Evolutionary conservation across 2,888 invertebrate genomes (phyloP).

Genomic region (Prosopocoilus inquinatus): DNA sequence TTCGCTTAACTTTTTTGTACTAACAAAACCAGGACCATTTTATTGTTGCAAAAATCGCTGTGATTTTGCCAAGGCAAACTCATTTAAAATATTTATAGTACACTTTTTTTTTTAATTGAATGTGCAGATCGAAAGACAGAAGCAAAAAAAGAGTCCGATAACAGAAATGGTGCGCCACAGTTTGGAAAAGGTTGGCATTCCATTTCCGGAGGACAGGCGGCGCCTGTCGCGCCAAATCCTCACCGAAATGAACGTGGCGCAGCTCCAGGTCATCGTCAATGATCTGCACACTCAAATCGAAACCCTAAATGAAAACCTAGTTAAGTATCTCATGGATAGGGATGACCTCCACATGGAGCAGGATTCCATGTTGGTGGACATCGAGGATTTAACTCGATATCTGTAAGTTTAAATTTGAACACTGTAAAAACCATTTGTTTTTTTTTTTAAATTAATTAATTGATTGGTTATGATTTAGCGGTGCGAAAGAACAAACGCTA

Average conservation of each 20-base stretch:
- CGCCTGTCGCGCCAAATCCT: slow-evolving; percentile 81
- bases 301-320: slow-evolving; percentile 85
- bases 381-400: slow-evolving; percentile 91
- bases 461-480: slow-evolving; percentile 44
- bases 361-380: slow-evolving; percentile 96
- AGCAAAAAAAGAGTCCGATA: slow-evolving; percentile 74
- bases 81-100: no score
- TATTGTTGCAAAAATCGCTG: no score
- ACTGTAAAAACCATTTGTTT: no score
- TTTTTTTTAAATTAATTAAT: background rate
- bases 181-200: slow-evolving; percentile 78
- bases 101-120: no score
- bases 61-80: no score
- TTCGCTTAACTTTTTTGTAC: no score
- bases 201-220: slow-evolving; percentile 78
- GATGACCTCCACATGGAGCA: slow-evolving; percentile 98
- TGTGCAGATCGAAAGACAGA: slow-evolving; percentile 61
- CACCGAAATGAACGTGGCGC: slow-evolving; percentile 91
- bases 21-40: no score
- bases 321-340: slow-evolving; percentile 84
- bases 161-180: slow-evolving; percentile 82
- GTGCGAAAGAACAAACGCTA: slow-evolving; percentile 54
- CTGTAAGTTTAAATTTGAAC: slow-evolving; percentile 63
- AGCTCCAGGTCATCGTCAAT: slow-evolving; percentile 91
- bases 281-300: slow-evolving; percentile 93